Base-by-base conservation (phyloP, 2,888 invertebrate genomes). In the Entomobrya proxima region DNA sequence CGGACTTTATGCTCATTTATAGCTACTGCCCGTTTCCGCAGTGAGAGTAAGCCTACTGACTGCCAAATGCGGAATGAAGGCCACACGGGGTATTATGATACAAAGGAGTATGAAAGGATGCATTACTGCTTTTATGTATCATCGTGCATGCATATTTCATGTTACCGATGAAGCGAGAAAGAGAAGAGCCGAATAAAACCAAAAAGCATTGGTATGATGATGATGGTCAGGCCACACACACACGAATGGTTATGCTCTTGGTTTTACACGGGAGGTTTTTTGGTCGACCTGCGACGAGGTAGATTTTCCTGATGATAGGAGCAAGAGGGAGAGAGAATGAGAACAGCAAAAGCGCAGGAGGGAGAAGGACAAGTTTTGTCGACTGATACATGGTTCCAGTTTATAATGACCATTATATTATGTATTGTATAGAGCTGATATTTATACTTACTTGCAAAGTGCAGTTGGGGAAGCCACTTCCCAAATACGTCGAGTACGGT, bases 401-500 rank as follows among this genome's bases (percentile, higher is more conserved):
- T 15, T 50, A 35, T 21, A 30, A 24, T 15, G 21, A 21, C 2
- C 18, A 35, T 18, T 13, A 35, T 44, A 35, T 61, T 44, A 40
- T 35, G n/a, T 40, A 61, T 61, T 27, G 27, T 77, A n/a, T 58
- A 44, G 37, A 40, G 47, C 11, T 44, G 37, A 52, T 6, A 21
- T 27, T 13, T 84, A 18, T 83, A 81, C 88, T 86, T 89, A 90
- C 90, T 90, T 90, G 90, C 75, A 90, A 88, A 85, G 90, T 85
- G 81, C 89, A 90, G 87, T 89, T 90, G 95, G 95, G 88, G 94
- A 91, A 90, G 94, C 94, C 91, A 94, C 94, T 61, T 94, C 91
- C 94, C 91, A 97, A 93, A 92, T 97, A 97, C 15, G 96, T 96
- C 0, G 96, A 96, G 92, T 97, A 97, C 15, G 96, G 96, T 83